A percentile compares a stretch with the other conserved stretches of the same genome.
Evolutionary conservation across 2,888 invertebrate species (phyloP).

Genomic region (Griposia aprilina): DNA sequence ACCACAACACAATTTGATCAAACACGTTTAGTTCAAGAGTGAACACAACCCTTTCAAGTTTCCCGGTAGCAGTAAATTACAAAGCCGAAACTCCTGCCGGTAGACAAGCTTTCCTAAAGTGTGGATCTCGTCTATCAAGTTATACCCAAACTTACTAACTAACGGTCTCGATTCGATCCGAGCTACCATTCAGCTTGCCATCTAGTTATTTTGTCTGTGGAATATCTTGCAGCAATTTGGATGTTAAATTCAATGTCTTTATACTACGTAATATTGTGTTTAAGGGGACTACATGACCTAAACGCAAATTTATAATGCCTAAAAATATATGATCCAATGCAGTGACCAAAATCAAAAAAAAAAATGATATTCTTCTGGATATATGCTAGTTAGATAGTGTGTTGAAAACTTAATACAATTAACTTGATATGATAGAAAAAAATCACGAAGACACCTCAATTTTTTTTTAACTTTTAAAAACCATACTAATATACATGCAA

Average conservation of each 20-base stretch:
- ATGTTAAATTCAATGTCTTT: constrained; percentile 6
- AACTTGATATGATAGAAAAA: no score
- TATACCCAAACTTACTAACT: constrained; percentile 64
- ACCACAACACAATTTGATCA: constrained; percentile 23
- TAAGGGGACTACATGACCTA: no score
- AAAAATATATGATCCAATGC: no score
- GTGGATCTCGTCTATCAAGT: constrained; percentile 58
- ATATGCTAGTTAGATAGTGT: no score
- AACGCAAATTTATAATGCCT: no score
- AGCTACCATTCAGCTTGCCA: constrained; percentile 60
- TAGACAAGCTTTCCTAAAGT: constrained; percentile 50
- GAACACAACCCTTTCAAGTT: constrained; percentile 29
- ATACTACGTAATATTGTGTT: not conserved
- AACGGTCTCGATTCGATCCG: constrained; percentile 52
- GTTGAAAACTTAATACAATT: no score
- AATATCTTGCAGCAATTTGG: constrained; percentile 26
- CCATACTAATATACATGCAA: no score
- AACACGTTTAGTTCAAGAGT: constrained; percentile 41
- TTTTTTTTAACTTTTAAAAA: no score
- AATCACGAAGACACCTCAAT: no score
- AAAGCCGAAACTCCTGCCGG: constrained; percentile 42
- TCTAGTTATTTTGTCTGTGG: constrained; percentile 32
- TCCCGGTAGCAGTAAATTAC: constrained; percentile 38
- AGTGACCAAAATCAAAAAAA: no score
- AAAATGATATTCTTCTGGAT: no score